Conservation (phyloP, 2,113 vertebrate genomes). For the Rhinolophus sinicus region DNA sequence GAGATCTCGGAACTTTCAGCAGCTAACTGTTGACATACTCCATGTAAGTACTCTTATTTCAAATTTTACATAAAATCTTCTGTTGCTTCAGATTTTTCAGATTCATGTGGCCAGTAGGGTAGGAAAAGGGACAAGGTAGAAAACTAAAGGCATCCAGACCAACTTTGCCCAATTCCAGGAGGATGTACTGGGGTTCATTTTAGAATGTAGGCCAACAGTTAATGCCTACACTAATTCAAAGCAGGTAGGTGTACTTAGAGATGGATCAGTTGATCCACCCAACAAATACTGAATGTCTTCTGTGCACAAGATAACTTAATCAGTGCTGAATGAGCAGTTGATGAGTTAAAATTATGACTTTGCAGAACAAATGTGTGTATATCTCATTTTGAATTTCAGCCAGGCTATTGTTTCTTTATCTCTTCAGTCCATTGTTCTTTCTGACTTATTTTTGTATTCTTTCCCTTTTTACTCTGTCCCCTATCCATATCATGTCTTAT, state of each 20-base stretch:
- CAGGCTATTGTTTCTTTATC: background rate
- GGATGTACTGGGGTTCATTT: background rate
- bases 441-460: background rate
- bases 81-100: background rate
- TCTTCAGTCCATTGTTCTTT: background rate
- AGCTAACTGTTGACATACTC: slow-evolving; percentile 79
- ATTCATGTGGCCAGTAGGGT: background rate
- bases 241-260: background rate
- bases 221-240: background rate
- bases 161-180: background rate
- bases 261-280: background rate
- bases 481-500: background rate
- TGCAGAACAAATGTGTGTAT: background rate
- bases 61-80: background rate
- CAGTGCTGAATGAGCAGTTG: background rate
- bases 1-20: slow-evolving; percentile 84
- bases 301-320: background rate
- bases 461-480: slow-evolving; percentile 6
- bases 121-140: background rate
- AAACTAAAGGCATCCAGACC: background rate
- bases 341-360: background rate
- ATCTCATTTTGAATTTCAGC: background rate
- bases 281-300: background rate
- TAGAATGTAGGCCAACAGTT: background rate
- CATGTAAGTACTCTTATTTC: slow-evolving; percentile 79